Conservation (phyloP, 2,113 vertebrate species). For the Paraplagusia blochii region DNA sequence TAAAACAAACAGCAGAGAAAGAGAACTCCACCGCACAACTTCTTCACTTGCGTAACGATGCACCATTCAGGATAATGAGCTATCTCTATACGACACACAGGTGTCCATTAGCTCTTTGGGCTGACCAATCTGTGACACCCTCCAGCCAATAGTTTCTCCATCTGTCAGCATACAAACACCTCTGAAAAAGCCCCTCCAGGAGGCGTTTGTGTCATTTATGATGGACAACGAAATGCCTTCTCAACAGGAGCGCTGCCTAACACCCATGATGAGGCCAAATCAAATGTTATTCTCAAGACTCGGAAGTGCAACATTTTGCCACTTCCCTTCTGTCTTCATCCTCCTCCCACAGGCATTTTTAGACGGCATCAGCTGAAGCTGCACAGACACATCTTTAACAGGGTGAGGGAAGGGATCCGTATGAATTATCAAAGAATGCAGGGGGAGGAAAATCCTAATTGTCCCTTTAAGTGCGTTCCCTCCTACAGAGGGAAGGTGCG, state of each 20-base stretch:
- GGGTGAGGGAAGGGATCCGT: constrained; percentile 49
- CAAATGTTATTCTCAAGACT: constrained; percentile 47
- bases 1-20: constrained; percentile 42
- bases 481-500: constrained; percentile 63
- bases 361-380: constrained; percentile 40
- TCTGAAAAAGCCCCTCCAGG: constrained; percentile 57
- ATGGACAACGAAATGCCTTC: constrained; percentile 49
- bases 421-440: constrained; percentile 50
- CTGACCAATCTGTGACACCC: constrained; percentile 61
- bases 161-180: constrained; percentile 63
- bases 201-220: constrained; percentile 62
- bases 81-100: constrained; percentile 58
- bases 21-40: constrained; percentile 25
- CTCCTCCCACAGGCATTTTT: constrained; percentile 44
- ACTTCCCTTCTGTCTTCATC: constrained; percentile 24
- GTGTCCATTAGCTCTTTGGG: constrained; percentile 65
- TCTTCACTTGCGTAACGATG: constrained; percentile 36
- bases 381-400: constrained; percentile 51
- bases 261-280: constrained; percentile 58
- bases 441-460: constrained; percentile 67
- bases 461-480: constrained; percentile 71
- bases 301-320: constrained; percentile 11
- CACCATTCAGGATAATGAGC: constrained; percentile 55
- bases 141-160: constrained; percentile 61
- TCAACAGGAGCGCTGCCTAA: constrained; percentile 43